phyloP scores from a whole-genome alignment of 2,113 vertebrate genomes.

The Balaeniceps rex region DNA sequence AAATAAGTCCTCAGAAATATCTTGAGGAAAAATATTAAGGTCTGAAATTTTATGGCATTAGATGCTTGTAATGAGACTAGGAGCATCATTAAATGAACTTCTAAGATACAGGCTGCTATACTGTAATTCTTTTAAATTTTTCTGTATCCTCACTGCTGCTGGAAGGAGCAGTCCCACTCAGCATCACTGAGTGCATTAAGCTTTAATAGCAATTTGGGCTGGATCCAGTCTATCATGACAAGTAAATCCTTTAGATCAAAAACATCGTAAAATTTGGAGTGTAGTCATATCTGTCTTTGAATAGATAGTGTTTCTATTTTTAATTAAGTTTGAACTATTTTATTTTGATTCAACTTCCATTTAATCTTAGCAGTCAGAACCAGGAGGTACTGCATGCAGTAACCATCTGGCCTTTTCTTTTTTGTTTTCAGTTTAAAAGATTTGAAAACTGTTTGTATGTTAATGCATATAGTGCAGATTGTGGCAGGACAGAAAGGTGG shows the following conservation, averaged over 20 bases:
- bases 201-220: background rate
- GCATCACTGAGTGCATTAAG: background rate
- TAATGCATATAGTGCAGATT: background rate
- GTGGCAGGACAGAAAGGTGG: background rate
- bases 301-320: background rate
- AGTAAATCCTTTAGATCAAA: background rate
- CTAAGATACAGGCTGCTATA: background rate
- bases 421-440: background rate
- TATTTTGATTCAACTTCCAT: background rate
- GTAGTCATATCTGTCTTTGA: background rate
- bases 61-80: background rate
- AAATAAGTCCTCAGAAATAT: background rate
- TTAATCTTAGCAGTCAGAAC: background rate
- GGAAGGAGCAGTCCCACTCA: background rate
- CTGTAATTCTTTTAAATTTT: background rate
- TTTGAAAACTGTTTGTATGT: background rate
- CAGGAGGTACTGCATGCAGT: background rate
- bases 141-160: background rate
- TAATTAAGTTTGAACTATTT: background rate
- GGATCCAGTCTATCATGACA: background rate
- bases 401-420: background rate
- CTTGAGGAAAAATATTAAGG: background rate
- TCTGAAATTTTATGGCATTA: background rate
- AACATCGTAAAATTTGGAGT: background rate
- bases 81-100: background rate